Base-by-base conservation (phyloP, 2,888 invertebrate species). In the Orthonevra nobilis region DNA sequence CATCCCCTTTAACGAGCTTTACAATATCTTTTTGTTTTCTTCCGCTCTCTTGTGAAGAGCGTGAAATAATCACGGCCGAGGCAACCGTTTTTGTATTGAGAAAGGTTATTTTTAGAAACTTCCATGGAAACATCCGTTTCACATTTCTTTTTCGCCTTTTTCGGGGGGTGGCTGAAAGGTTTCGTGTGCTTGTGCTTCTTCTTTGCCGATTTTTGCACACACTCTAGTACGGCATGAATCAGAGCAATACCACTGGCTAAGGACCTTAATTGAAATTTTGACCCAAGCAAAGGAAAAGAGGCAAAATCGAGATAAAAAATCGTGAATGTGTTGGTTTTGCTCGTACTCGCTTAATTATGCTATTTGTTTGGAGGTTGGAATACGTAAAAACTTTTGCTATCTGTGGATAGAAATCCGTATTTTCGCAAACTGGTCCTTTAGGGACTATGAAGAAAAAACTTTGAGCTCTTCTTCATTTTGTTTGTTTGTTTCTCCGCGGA, bases 31-130 rank as follows among this genome's bases (percentile, higher is more conserved):
- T 34, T 0, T 54, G 14, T 9, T 44, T 38, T 23, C 19, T 42
- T 19, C 28, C 19, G 23, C 10, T 23, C 32, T 58, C 40, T 28
- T 38, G 12, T 15, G 2, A 50, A 12, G 44, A 7, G 50, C 19
- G 14, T 30, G 36, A 36, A 54, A 72, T 63, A 60, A 64, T 40
- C 58, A 60, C 52, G 58, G 40, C 64, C 64, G 72, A 40, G 72
- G 64, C 54, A 77, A 77, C 64, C 58, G 77, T 60, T 56, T 77
- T 64, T 60, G 38, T 77, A 77, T 77, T 77, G 72, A 72, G 77
- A 72, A 72, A 77, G 77, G 77, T 77, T 77, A 77, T 77, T 77
- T 77, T 77, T 77, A 77, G 77, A 77, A 72, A 36, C 46, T 14
- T 46, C 64, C 58, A 58, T 42, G 48, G 52, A 46, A 46, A 42